These are phyloP conservation scores for Eustalomyia histrio DNA, from an alignment of 2,888 invertebrate species.

Conservation along the genomic window DNA sequence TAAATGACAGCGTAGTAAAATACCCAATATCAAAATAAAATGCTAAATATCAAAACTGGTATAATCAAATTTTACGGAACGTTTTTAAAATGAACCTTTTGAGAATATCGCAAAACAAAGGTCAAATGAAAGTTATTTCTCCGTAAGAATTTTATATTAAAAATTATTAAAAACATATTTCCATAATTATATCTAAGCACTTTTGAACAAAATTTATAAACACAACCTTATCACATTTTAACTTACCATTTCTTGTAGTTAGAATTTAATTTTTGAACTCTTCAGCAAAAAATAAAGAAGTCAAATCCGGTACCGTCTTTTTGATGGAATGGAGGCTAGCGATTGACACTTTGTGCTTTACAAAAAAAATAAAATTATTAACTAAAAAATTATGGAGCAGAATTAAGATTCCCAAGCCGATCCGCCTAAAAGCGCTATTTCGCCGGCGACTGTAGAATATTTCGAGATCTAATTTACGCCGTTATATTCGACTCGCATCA, in stretches of 20 bases:
- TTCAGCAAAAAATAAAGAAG: background rate
- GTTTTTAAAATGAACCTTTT: background rate
- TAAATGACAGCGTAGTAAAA: background rate
- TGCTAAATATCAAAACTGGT: background rate
- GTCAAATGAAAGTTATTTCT: constrained; percentile 66
- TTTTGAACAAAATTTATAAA: too few relatives aligned
- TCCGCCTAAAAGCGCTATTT: too few relatives aligned
- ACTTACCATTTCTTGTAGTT: constrained; percentile 48
- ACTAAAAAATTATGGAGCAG: constrained; percentile 31
- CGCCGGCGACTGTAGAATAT: too few relatives aligned
- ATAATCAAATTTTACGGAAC: background rate
- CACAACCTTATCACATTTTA: background rate
- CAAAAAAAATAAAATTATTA: constrained; percentile 51
- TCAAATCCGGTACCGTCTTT: background rate
- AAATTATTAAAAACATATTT: constrained; percentile 1
- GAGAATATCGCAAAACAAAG: constrained; percentile 45
- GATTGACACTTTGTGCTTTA: constrained; percentile 8
- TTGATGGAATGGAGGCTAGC: background rate
- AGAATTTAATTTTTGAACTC: background rate
- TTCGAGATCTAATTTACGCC: too few relatives aligned
- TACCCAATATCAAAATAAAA: background rate
- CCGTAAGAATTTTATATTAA: constrained; percentile 33
- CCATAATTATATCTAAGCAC: background rate
- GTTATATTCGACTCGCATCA: too few relatives aligned
- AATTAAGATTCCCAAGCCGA: background rate